Evolutionary conservation across 2,113 vertebrate genomes (phyloP), one percentile per base, ranked within the genome.

Genomic region (Cinclus cinclus): DNA sequence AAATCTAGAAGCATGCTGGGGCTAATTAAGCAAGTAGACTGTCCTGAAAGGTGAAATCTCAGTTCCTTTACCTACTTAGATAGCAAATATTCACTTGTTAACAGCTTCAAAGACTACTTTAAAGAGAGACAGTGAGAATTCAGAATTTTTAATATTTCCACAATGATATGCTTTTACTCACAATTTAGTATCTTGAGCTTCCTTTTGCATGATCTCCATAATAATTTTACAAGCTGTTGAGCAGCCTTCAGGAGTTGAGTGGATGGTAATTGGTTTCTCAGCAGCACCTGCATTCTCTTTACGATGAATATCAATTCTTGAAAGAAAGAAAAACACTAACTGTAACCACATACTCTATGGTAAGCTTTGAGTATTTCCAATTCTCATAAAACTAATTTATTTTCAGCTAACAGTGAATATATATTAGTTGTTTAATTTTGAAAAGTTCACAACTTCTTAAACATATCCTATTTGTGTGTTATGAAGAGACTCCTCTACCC

Each of bases 121-220:
- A 85, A 35, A 92, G 11, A 12, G 27, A 80, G 14, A 39, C 18
- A 67, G 64, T 28, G 35, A 39, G 30, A 65, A 80, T 20, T 25
- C 49, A 60, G 18, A 67, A 44, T 52, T 88, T 70, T 80, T 87
- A 84, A 70, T 42, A 39, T 19, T 73, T 83, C 55, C 35, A 64
- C 21, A 33, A 44, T 65, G 22, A 95, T 94, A 95, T 53, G 70
- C 50, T 46, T 75, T 95, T 96, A 99, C 99, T 98, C 95, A 99
- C 99, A 99, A 99, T 97, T 99, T 99, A 59, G 99, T 99, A 97
- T 99, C 99, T 65, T 99, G 95, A 64, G 99, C 99, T 97, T 99
- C 99, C 95, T 99, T 99, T 97, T 99, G 99, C 99, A 99, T 99
- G 97, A 99, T 99, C 97, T 99, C 99, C 99, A 99, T 99, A 97